Percentiles rank a stretch among this genome's conserved stretches.
phyloP scores from a whole-genome alignment of 1,140 invertebrate species.

The Temnothorax longispinosus region DNA sequence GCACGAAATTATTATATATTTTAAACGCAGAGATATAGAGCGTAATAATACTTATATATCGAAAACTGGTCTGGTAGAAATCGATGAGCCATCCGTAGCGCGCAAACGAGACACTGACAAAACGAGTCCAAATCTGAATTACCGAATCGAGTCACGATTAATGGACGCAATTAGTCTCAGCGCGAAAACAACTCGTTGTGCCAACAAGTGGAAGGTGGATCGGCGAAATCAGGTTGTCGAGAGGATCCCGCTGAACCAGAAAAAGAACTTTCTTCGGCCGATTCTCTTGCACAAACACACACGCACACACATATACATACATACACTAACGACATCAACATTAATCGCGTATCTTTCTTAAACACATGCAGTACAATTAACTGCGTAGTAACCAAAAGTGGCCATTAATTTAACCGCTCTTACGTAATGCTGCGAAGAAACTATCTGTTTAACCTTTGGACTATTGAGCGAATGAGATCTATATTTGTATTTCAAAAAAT shows the following conservation, averaged over 20 bases:
- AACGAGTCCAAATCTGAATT: conserved; percentile 71
- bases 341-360: conserved; percentile 43
- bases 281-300: neutral
- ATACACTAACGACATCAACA: neutral
- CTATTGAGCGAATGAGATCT: neutral
- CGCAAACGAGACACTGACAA: conserved; percentile 65
- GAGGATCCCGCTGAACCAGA: conserved; percentile 59
- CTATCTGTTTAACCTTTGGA: conserved; percentile 1
- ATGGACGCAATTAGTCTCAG: conserved; percentile 72
- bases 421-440: neutral
- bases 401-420: conserved; percentile 50
- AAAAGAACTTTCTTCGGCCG: conserved; percentile 68
- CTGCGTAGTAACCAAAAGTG: conserved; percentile 38
- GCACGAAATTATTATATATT: neutral
- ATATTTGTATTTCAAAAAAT: neutral
- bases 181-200: conserved; percentile 60
- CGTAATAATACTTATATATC: conserved; percentile 6
- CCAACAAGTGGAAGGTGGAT: conserved; percentile 54
- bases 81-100: conserved; percentile 50
- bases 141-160: conserved; percentile 75
- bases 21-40: neutral
- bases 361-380: conserved; percentile 37
- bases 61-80: conserved; percentile 33
- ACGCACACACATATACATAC: neutral
- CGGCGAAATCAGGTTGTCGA: conserved; percentile 65